Percentiles rank a stretch among this genome's conserved stretches.
phyloP scores from a whole-genome alignment of 2,113 vertebrate species.

The Dasypus novemcinctus region DNA sequence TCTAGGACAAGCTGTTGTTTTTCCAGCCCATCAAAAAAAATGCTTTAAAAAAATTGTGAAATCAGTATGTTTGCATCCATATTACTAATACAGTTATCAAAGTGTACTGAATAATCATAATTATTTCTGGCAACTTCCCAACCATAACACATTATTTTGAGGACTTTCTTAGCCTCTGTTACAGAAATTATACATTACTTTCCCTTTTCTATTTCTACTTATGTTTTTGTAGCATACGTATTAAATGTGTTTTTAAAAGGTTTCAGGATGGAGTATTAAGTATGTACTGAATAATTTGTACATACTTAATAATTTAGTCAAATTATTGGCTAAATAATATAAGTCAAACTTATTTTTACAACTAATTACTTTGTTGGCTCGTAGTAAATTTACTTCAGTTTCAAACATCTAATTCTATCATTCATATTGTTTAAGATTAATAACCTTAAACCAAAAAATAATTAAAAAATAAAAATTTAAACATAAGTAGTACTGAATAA shows the following conservation, averaged over 20 bases:
- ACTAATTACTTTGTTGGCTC: conserved; percentile 20
- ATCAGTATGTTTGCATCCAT: conserved; percentile 13
- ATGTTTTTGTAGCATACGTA: not conserved
- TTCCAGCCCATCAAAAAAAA: conserved; percentile 46
- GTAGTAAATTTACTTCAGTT: conserved; percentile 37
- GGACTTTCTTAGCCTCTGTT: not conserved
- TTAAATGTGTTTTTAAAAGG: not conserved
- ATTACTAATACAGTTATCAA: conserved; percentile 57
- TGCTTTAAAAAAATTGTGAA: conserved; percentile 55
- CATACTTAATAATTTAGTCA: conserved; percentile 62
- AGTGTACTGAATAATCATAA: conserved; percentile 28
- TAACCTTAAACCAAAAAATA: conserved; percentile 13
- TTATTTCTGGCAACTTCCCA: conserved; percentile 41
- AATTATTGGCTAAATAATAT: not conserved
- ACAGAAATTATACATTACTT: not conserved
- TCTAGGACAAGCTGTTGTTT: conserved; percentile 64
- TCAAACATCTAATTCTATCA: conserved; percentile 26
- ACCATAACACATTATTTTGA: not conserved
- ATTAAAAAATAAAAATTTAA: conserved; percentile 54
- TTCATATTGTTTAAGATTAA: conserved; percentile 28
- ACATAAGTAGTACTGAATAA: conserved; percentile 56
- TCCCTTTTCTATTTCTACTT: not conserved
- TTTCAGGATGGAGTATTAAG: conserved; percentile 44
- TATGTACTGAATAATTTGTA: no score
- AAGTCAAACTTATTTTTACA: not conserved